Evolutionary conservation across 2,797 vertebrate genomes (phyloP), one percentile per base, ranked within the genome.

Genomic region (Megaceryle alcyon): DNA sequence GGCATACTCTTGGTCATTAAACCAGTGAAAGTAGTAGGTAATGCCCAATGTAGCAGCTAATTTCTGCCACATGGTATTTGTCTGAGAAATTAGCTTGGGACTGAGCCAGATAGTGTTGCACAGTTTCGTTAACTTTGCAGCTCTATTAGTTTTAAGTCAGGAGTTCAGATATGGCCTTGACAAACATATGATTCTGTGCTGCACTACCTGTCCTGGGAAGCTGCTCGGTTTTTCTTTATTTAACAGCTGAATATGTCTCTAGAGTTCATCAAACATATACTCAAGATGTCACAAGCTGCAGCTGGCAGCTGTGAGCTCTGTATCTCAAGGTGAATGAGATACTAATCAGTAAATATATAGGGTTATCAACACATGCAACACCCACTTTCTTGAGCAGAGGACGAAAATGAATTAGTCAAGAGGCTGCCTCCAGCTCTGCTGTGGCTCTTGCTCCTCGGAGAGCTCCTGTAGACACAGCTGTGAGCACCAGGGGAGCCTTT

Each of bases 201-300:
- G 71, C 18, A 8, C 21, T 92, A 86, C 77, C 86, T 95, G 93
- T 95, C 92, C 64, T 90, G 88, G 86, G 90, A 93, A 96, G 70
- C 81, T 89, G 60, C 37, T 89, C 59, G 43, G 75, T 77, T 97
- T 86, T 95, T 86, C 78, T 85, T 33, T 88, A 88, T 91, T 91
- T 93, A 94, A 90, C 63, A 73, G 72, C 48, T 61, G 76, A 96
- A 89, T 93, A 97, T 94, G 96, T 97, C 96, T 94, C 66, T 76
- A 84, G 82, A 94, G 88, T 90, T 95, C 86, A 73, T 92, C 89
- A 82, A 82, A 91, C 57, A 48, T 63, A 23, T 64, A 85, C 64
- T 93, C 64, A 73, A 94, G 96, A 83, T 82, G 88, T 66, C 65
- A 86, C 63, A 92, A 79, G 63, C 80, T 93, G 91, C 82, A 96